phyloP scores from a whole-genome alignment of 2,797 vertebrate species.

The Semaprochilodus insignis region DNA sequence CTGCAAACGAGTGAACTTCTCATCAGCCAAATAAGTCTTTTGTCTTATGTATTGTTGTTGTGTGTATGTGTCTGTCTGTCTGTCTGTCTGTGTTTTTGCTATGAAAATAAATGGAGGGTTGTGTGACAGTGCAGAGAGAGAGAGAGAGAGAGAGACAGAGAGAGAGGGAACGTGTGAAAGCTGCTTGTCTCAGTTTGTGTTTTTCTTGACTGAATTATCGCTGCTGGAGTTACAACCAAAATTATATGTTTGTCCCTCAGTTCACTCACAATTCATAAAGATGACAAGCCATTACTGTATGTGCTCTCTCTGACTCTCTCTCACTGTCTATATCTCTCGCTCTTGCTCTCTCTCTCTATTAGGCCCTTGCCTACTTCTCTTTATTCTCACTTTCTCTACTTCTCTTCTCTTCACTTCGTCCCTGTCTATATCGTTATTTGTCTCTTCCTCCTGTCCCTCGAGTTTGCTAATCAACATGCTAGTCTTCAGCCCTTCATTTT shows the following conservation, averaged over 20 bases:
- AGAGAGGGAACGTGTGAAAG: background rate
- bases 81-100: background rate
- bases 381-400: too few relatives aligned
- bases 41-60: slow-evolving; percentile 40
- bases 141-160: slow-evolving; percentile 70
- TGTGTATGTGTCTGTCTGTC: slow-evolving; percentile 12
- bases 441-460: background rate
- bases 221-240: slow-evolving; percentile 72
- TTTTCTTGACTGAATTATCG: slow-evolving; percentile 74
- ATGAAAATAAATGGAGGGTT: slow-evolving; percentile 27
- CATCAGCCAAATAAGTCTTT: slow-evolving; percentile 53
- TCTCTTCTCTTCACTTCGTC: too few relatives aligned
- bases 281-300: slow-evolving; percentile 63
- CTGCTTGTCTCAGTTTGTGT: slow-evolving; percentile 47
- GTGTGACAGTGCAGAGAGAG: slow-evolving; percentile 34
- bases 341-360: slow-evolving; percentile 37
- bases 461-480: too few relatives aligned
- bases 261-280: slow-evolving; percentile 70
- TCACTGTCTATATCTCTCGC: slow-evolving; percentile 42
- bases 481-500: too few relatives aligned
- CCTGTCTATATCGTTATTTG: too few relatives aligned
- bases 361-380: slow-evolving; percentile 1
- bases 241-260: slow-evolving; percentile 72
- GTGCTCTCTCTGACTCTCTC: slow-evolving; percentile 52
- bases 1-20: slow-evolving; percentile 55